These are phyloP conservation scores for Lepus timidus DNA, from an alignment of 2,113 vertebrate species.

Conservation along the genomic window DNA sequence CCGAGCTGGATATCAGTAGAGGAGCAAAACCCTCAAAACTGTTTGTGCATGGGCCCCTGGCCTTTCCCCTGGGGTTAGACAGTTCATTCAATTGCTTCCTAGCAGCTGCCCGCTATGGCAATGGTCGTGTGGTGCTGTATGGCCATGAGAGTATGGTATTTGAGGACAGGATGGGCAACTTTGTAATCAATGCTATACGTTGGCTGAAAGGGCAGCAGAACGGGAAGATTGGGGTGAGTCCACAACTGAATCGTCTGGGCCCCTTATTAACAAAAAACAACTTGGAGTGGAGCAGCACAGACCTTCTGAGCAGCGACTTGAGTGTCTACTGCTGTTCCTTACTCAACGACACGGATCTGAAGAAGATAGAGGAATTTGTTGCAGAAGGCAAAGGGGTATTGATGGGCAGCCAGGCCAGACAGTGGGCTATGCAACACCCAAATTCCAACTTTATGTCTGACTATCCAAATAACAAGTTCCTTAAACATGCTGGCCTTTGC, in stretches of 20 bases:
- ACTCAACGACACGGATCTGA: not conserved
- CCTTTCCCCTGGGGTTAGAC: constrained; percentile 61
- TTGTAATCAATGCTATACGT: constrained; percentile 42
- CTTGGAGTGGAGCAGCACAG: constrained; percentile 66
- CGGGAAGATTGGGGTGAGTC: constrained; percentile 38
- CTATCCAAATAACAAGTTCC: constrained; percentile 75
- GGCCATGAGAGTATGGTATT: not conserved
- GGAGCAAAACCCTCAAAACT: not conserved
- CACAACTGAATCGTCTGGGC: not conserved
- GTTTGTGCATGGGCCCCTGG: constrained; percentile 55
- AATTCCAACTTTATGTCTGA: constrained; percentile 74
- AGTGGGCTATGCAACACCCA: constrained; percentile 79
- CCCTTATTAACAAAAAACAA: not conserved
- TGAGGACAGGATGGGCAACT: not conserved
- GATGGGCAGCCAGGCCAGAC: constrained; percentile 88
- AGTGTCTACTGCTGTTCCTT: constrained; percentile 54
- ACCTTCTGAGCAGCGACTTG: not conserved
- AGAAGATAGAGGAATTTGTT: constrained; percentile 85
- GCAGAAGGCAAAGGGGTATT: constrained; percentile 88
- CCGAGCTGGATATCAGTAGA: not conserved
- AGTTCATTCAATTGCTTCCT: constrained; percentile 50
- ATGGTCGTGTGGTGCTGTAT: constrained; percentile 21
- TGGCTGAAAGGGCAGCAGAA: constrained; percentile 48
- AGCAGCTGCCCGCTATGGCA: constrained; percentile 54
- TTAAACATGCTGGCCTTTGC: constrained; percentile 88